These are phyloP conservation scores for Pantelozetes paolii DNA, from an alignment of 2,888 invertebrate genomes.

Conservation along the genomic window DNA sequence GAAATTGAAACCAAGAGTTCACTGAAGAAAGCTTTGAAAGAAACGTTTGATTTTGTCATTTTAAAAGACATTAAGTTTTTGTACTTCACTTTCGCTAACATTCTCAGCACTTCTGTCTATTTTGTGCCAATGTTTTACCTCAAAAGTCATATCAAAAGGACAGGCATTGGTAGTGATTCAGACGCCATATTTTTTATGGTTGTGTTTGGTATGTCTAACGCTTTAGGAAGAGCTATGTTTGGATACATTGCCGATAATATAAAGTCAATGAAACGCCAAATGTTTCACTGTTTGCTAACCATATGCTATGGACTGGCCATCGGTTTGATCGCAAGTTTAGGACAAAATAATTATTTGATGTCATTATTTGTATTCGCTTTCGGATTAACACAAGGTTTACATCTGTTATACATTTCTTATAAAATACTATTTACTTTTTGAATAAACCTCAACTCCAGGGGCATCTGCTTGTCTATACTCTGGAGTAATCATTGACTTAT, in stretches of 20 bases:
- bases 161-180: background rate
- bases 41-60: conserved; percentile 24
- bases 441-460: background rate
- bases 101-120: conserved; percentile 22
- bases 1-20: too few species aligned
- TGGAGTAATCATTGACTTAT: conserved; percentile 35
- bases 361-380: background rate
- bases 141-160: conserved; percentile 7
- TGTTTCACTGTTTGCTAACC: too few species aligned
- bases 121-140: conserved; percentile 37
- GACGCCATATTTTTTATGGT: conserved; percentile 33
- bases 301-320: conserved; percentile 28
- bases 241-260: conserved; percentile 38
- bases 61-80: background rate
- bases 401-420: background rate
- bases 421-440: background rate
- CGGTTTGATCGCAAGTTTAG: conserved; percentile 16
- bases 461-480: conserved; percentile 18
- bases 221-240: background rate
- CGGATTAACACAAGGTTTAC: conserved; percentile 35
- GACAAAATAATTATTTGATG: background rate
- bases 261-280: too few species aligned
- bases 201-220: conserved; percentile 30
- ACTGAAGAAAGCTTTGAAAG: conserved; percentile 19
- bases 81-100: conserved; percentile 36